Evolutionary conservation across 2,888 invertebrate genomes (phyloP), one percentile per base, ranked within the genome.

Genomic region (Sphinx pinastri): DNA sequence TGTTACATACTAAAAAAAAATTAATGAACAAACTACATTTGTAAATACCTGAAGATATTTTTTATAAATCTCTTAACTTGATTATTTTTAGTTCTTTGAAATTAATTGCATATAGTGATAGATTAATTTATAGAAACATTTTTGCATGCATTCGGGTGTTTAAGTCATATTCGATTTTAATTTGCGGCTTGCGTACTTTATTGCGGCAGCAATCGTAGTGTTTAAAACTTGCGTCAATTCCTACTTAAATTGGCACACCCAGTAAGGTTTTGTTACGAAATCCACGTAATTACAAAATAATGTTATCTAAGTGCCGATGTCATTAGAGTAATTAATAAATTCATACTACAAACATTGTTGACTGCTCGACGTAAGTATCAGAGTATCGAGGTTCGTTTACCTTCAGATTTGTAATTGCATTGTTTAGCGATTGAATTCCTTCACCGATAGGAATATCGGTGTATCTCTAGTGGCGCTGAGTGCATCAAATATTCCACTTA

Each of bases 1-100:
- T 91, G 87, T 91, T 92, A 87, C 91, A 90, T 86, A 89, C 84
- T 81, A 85, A 89, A 86, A 90, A 89, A 92, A 91, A 90, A 92
- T 90, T 87, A 89, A 90, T 87, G 85, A 90, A 90, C 90, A 89
- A 87, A 25, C 25, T 25, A 25, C 25, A 25, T 25, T 25, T 25
- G 25, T 25, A 25, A 25, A 25, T 25, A 25, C 25, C 25, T 25
- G 25, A 25, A 25, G 25, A 25, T 25, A 25, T 25, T 25, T 25
- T 25, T 1, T 25, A 25, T 25, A 25, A 25, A 25, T 25, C 25
- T 25, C 25, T 25, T 25, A 25, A 25, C 25, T 25, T 25, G 25
- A 25, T 25, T 25, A 2, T 25, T 25, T 25, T 25, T 25, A 2
- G 25, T 25, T 25, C 25, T 25, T n/a, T n/a, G n/a, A n/a, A n/a